Conservation (phyloP, 92 coral and sea anemone species). For the Porites lobata region DNA sequence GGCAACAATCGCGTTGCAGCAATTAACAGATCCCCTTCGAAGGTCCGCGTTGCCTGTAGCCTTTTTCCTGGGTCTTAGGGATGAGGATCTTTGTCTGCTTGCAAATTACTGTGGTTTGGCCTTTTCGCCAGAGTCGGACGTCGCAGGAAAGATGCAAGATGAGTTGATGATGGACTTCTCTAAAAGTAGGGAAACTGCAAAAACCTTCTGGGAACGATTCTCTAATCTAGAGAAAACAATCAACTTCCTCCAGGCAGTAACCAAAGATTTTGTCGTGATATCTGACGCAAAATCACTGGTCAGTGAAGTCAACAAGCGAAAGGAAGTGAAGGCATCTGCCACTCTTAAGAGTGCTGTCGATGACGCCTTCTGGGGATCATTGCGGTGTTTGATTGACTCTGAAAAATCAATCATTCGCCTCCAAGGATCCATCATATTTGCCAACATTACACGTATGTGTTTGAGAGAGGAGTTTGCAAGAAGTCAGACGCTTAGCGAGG, state of each 20-base stretch:
- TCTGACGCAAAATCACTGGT: constrained; percentile 28
- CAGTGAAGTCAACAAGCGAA: constrained; percentile 36
- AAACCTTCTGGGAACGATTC: neutral
- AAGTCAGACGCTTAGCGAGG: neutral
- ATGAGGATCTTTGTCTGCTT: neutral
- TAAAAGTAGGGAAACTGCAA: neutral
- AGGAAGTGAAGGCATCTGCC: constrained; percentile 9
- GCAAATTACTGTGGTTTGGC: constrained; percentile 22
- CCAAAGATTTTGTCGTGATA: constrained; percentile 4
- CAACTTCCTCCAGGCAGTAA: constrained; percentile 37
- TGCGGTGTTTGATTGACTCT: constrained; percentile 40
- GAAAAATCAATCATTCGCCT: constrained; percentile 44
- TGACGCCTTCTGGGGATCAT: constrained; percentile 75
- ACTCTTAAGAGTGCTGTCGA: constrained; percentile 45
- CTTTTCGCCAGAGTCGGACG: neutral
- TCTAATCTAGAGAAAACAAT: constrained; percentile 48
- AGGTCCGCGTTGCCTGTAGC: neutral
- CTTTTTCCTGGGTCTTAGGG: constrained; percentile 6
- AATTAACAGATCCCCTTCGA: neutral
- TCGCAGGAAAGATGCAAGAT: neutral
- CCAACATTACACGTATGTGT: constrained; percentile 65
- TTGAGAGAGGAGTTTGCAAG: constrained; percentile 18
- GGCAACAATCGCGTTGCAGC: neutral
- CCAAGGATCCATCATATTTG: constrained; percentile 54
- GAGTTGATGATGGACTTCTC: constrained; percentile 18